Conservation (phyloP, 2,113 vertebrate genomes). For the Perca fluviatilis region DNA sequence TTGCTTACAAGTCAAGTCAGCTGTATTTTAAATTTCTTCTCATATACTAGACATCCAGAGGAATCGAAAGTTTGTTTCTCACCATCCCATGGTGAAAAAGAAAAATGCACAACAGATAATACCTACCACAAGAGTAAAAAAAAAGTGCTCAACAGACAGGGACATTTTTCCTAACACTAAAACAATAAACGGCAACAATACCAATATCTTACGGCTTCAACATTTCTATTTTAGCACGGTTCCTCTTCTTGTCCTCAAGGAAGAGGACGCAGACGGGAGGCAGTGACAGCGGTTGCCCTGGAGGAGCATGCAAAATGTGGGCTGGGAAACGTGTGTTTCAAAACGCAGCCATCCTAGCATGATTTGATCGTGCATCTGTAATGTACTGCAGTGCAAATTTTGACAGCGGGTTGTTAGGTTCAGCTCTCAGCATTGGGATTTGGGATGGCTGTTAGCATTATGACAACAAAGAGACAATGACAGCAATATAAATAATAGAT, state of each 20-base stretch:
- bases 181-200: too few relatives aligned
- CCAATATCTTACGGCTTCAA: not conserved
- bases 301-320: conserved; percentile 12
- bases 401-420: conserved; percentile 37
- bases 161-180: too few relatives aligned
- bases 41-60: too few relatives aligned
- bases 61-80: too few relatives aligned
- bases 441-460: conserved; percentile 45
- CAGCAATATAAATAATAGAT: conserved; percentile 53
- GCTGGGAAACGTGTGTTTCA: not conserved
- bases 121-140: too few relatives aligned
- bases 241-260: not conserved
- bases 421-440: conserved; percentile 20
- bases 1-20: not conserved
- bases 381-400: not conserved
- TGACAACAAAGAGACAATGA: conserved; percentile 56
- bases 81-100: too few relatives aligned
- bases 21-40: too few relatives aligned
- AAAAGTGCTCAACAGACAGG: too few relatives aligned
- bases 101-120: too few relatives aligned
- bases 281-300: conserved; percentile 16
- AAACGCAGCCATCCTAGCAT: not conserved
- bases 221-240: not conserved
- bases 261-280: not conserved
- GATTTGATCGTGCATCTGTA: not conserved